Percentiles rank a stretch among this genome's conserved stretches.
phyloP scores from a whole-genome alignment of 2,888 invertebrate genomes.

The Eupithecia abbreviata region DNA sequence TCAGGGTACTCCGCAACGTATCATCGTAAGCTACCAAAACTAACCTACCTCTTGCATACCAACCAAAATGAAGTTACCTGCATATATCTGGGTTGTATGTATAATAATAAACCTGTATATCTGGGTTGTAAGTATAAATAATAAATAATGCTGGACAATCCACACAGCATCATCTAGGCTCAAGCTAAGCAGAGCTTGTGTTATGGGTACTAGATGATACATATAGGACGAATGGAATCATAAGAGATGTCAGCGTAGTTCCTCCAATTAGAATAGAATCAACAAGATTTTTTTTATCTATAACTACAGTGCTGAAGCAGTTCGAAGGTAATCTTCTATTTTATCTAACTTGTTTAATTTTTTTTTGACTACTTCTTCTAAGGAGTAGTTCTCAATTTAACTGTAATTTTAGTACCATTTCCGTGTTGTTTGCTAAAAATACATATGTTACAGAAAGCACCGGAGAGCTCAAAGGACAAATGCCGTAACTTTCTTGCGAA shows the following conservation, averaged over 20 bases:
- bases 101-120: no score
- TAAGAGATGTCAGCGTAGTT: neutral
- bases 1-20: neutral
- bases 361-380: no score
- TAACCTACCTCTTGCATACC: neutral
- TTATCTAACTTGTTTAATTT: neutral
- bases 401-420: neutral
- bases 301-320: no score
- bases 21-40: neutral
- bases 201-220: neutral
- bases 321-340: neutral
- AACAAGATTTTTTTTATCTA: neutral
- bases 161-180: no score
- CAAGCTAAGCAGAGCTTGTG: no score
- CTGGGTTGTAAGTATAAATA: no score
- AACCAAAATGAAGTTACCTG: neutral
- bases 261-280: neutral
- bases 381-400: neutral
- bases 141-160: no score
- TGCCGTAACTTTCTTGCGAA: slow-evolving; percentile 39
- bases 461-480: slow-evolving; percentile 87
- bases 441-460: slow-evolving; percentile 55
- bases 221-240: neutral
- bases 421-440: neutral
- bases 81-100: neutral